These are phyloP conservation scores for Alexandromys fortis DNA, from an alignment of 2,113 vertebrate species.

Conservation along the genomic window DNA sequence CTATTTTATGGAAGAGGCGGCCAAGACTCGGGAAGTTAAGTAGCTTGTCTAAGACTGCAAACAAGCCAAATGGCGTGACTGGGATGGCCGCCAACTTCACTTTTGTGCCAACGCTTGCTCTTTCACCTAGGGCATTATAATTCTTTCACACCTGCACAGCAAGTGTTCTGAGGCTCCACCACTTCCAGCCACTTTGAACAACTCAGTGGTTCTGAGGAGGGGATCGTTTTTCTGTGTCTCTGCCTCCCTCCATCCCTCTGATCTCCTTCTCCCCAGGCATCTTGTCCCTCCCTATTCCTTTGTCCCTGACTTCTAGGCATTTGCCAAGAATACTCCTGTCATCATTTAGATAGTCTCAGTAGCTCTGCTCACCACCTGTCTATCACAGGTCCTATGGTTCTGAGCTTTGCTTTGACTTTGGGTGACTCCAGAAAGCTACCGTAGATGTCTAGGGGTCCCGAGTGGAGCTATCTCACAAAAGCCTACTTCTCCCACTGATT, in stretches of 20 bases:
- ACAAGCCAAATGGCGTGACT: neutral
- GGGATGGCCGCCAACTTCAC: neutral
- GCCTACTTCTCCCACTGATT: neutral
- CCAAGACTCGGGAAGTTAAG: neutral
- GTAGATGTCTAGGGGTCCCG: neutral
- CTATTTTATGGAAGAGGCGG: constrained; percentile 18
- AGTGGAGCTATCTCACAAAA: neutral
- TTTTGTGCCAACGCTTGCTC: neutral
- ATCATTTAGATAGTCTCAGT: neutral
- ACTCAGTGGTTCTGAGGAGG: neutral
- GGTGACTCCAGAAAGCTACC: neutral
- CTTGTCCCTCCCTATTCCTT: neutral
- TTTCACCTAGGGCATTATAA: neutral
- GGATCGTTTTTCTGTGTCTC: neutral
- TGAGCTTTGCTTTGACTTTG: neutral
- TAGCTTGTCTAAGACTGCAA: neutral
- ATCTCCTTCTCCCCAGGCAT: neutral
- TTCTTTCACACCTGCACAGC: neutral
- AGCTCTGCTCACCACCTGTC: neutral
- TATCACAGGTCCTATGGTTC: neutral
- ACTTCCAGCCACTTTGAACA: neutral
- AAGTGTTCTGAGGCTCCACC: neutral
- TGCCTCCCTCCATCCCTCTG: neutral
- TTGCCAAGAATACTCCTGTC: neutral
- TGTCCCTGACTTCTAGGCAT: neutral